Evolutionary conservation across 2,888 invertebrate species (phyloP), one percentile per base, ranked within the genome.

Genomic region (Caenorhabditis sp.): DNA sequence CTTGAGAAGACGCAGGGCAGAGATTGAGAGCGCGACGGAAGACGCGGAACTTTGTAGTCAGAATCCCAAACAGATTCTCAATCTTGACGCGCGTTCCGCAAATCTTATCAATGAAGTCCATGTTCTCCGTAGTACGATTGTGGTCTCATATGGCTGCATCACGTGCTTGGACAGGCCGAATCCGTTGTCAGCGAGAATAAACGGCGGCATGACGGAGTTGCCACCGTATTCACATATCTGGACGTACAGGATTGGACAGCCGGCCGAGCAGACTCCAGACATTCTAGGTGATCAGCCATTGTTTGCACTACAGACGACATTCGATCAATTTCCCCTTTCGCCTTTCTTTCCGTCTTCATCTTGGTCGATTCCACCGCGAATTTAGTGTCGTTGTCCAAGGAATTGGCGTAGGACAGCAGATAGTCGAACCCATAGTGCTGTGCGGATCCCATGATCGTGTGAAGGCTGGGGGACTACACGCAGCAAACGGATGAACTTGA

Each of bases 171-270:
- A 7, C 8, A 56, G 11, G 1, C 27, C 56, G 41, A 56, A 56
- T 9, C 56, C 56, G 17, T 56, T 56, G 17, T 56, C 56, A 1
- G 56, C 56, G 5, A 56, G 27, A 15, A 41, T 2, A 13, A 43
- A 56, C 9, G 43, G 43, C 1, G 41, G 43, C 27, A 43, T 15
- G 15, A 17, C 1, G 26, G 24, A 24, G 11, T 56, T 56, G 4
- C 41, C 27, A 1, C 56, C 56, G 27, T 9, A 15, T 2, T 13
- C 4, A 0, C 27, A 56, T n/a, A 41, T 41, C 27, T 56, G 56
- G 4, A 56, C n/a, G 22, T 41, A 56, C 5, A 56, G n/a, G 17
- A 56, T 43, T 17, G 41, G 24, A 1, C 9, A 2, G 2, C 43
- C 56, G 1, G 43, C 4, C 9, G 26, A 41, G 8, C 20, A 22